Evolutionary conservation across 2,888 invertebrate species (phyloP).

Genomic region (Diaprepes abbreviatus): DNA sequence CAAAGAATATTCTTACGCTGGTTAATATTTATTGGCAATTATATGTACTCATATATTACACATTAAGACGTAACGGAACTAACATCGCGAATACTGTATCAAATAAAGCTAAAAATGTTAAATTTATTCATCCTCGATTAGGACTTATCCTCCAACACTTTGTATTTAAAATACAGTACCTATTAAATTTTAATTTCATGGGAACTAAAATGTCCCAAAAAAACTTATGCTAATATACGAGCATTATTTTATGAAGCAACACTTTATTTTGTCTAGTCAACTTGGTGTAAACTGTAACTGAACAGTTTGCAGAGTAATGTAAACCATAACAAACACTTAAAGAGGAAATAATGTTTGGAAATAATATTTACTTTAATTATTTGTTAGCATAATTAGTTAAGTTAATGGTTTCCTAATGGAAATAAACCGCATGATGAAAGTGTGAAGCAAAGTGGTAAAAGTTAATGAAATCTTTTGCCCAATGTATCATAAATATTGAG

Average conservation of each 20-base stretch:
- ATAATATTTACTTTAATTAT: slow-evolving; percentile 16
- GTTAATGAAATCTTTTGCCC: no score
- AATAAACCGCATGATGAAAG: neutral
- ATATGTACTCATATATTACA: no score
- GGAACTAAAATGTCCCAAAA: neutral
- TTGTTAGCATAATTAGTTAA: slow-evolving; percentile 11
- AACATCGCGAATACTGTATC: no score
- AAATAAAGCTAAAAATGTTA: no score
- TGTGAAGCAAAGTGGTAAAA: neutral
- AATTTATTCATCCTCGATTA: no score
- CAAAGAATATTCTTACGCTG: no score
- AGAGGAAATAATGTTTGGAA: neutral
- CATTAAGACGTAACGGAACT: no score
- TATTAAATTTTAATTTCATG: no score
- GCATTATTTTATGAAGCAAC: slow-evolving; percentile 2
- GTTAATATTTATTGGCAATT: no score
- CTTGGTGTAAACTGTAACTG: slow-evolving; percentile 7
- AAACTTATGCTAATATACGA: neutral
- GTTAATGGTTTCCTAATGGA: slow-evolving; percentile 12
- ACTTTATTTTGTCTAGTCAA: slow-evolving; percentile 2
- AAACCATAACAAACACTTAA: slow-evolving; percentile 9
- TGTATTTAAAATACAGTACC: no score
- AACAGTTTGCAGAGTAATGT: slow-evolving; percentile 9
- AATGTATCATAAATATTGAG: no score
- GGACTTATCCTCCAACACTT: no score